phyloP scores from a whole-genome alignment of 2,113 vertebrate genomes.

The Cervus canadensis region DNA sequence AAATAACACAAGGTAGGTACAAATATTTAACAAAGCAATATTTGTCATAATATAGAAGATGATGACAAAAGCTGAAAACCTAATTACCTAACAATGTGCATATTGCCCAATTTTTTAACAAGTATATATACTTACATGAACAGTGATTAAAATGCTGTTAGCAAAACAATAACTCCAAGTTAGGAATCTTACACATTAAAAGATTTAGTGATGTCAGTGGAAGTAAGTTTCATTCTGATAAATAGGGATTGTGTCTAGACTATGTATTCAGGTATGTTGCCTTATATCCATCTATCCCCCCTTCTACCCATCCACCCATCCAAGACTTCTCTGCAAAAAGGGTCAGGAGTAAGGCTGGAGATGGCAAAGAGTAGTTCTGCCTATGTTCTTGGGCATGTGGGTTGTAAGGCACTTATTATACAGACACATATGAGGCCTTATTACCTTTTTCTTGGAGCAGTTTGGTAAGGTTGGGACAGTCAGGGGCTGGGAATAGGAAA shows the following conservation, averaged over 20 bases:
- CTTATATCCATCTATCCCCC: not conserved
- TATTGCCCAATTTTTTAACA: not conserved
- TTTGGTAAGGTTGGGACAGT: not conserved
- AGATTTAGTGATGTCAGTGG: not conserved
- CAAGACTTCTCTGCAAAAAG: not conserved
- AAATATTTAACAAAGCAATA: not conserved
- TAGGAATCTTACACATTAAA: not conserved
- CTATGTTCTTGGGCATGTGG: not conserved
- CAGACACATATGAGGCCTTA: not conserved
- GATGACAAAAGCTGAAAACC: constrained; percentile 19
- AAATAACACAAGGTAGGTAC: not conserved
- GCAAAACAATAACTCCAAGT: not conserved
- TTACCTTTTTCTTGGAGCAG: not conserved
- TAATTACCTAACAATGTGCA: not conserved
- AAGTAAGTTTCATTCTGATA: not conserved
- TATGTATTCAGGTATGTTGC: not conserved
- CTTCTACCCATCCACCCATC: not conserved
- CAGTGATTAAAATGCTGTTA: constrained; percentile 8
- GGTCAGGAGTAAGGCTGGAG: not conserved
- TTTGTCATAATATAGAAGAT: not conserved
- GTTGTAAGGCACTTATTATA: not conserved
- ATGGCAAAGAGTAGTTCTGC: not conserved
- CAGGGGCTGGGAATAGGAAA: not conserved
- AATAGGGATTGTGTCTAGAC: not conserved
- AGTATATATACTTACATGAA: not conserved